Base-by-base conservation (phyloP, 2,113 vertebrate genomes). In the Lynx canadensis region DNA sequence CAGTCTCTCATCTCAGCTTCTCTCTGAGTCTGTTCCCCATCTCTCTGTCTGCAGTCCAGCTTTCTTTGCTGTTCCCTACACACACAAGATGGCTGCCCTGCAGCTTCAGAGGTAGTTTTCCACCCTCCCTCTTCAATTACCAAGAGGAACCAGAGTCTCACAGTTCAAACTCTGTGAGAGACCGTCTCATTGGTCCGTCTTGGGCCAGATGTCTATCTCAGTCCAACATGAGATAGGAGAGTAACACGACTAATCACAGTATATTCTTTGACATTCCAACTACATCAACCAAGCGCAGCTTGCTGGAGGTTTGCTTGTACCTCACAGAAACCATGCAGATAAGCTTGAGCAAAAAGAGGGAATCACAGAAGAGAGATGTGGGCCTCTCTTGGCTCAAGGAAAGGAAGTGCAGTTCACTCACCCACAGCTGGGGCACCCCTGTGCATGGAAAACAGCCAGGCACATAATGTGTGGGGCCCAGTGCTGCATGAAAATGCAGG, bases 351-450 rank as follows among this genome's bases (percentile, higher is more conserved):
- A 52, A 91, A 89, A 52, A 36, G 29, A 23, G 12, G 23, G 55
- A 66, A 23, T 82, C 6, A 0, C 82, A 33, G 18, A 13, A 9
- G 45, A 57, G 31, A 89, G 10, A 9, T 0, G 0, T 52, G 36
- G 45, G 6, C 8, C 45, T 45, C 68, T 87, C 73, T 68, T 19
- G 18, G 45, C 45, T 41, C 74, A 27, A 41, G 19, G 31, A 68
- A 31, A 52, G 7, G 76, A 88, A 91, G 41, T 78, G 29, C 21
- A 3, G 18, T 3, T 84, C 55, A 69, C 15, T 82, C 12, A 21
- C 16, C 15, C 21, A 15, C 18, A 41, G 66, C 16, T 2, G 11
- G 18, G 25, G 9, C 5, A 14, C 3, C 21, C 50, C 8, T 33
- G 14, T 45, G 21, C 13, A 11, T 76, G n/a, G n/a, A 66, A 52